Evolutionary conservation across 2,113 vertebrate genomes (phyloP).

Genomic region (Chlamydotis undulata): DNA sequence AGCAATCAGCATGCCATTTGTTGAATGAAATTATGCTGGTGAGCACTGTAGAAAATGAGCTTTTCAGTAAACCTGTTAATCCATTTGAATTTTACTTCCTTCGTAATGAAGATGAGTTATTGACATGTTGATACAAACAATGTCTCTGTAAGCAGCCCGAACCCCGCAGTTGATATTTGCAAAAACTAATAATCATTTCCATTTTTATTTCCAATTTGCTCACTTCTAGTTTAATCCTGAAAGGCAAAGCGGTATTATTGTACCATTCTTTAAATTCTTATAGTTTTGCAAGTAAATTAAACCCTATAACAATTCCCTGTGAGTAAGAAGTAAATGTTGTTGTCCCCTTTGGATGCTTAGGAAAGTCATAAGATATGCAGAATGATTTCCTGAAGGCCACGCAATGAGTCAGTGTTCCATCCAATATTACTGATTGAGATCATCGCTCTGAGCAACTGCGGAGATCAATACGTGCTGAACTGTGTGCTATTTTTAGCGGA

Average conservation of each 20-base stretch:
- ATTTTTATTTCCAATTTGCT: neutral
- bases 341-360: neutral
- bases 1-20: neutral
- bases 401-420: neutral
- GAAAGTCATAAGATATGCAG: neutral
- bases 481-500: neutral
- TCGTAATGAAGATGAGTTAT: neutral
- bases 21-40: neutral
- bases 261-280: neutral
- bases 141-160: neutral
- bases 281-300: neutral
- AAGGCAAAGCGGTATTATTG: neutral
- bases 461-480: neutral
- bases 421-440: neutral
- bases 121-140: neutral
- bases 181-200: neutral
- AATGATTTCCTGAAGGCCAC: neutral
- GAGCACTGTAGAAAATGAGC: neutral
- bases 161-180: neutral
- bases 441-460: neutral
- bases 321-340: neutral
- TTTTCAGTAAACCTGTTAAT: constrained; percentile 6
- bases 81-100: neutral
- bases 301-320: neutral
- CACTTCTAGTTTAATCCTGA: neutral